Evolutionary conservation across 2,113 vertebrate species (phyloP), one percentile per base, ranked within the genome.

Genomic region (Pelobates fuscus): DNA sequence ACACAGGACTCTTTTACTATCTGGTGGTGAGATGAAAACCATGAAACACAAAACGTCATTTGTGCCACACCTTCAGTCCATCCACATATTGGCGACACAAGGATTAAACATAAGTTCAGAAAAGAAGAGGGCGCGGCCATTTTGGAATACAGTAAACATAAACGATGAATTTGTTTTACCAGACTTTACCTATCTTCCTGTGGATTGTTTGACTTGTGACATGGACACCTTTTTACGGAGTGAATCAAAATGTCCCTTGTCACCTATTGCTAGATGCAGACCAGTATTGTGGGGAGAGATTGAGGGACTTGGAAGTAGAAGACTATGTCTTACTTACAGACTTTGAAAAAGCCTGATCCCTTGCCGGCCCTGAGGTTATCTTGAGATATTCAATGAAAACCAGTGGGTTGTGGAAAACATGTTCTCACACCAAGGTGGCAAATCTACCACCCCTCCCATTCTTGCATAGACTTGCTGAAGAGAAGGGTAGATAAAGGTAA

Each of bases 1-100:
- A 91, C 89, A 86, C 83, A 78, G 23, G 80, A 49, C 44, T 49
- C 79, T 80, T 46, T 67, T 67, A 44, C 44, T 67, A 86, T 73
- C 25, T 43, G 37, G 73, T 12, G 73, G 18, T 77, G 65, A 68
- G 65, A 20, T 37, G 57, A 52, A 68, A 60, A 54, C 30, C 73
- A 70, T 77, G 67, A n/a, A 77, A 77, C 64, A 68, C 43, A 59
- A 18, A 52, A 77, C 25, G 59, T 72, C 73, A 68, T 77, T 77
- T 68, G 73, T 77, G 73, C 73, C 64, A 77, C 73, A 67, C 25
- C 55, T 46, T 60, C 57, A 25, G 46, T 63, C 65, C 46, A 66
- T 41, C 71, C 10, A 55, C 55, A 76, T 81, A 73, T 85, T 80
- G 73, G 78, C 77, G 78, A 77, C 67, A 74, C 82, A 78, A 44